Evolutionary conservation across 2,113 vertebrate genomes (phyloP).

Genomic region (Cavia aperea): DNA sequence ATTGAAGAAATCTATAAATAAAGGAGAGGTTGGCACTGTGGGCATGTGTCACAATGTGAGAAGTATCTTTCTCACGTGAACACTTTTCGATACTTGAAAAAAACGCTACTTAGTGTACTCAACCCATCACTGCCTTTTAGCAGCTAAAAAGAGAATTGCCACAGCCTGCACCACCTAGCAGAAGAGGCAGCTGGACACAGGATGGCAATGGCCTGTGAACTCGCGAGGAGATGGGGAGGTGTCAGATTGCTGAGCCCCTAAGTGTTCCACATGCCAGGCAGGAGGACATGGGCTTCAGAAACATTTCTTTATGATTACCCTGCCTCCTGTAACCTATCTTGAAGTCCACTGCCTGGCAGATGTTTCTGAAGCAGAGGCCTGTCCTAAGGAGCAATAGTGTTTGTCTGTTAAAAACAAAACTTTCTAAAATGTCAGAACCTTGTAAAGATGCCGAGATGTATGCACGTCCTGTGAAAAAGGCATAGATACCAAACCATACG

Average conservation of each 20-base stretch:
- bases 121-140: neutral
- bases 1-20: conserved; percentile 7
- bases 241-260: neutral
- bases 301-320: neutral
- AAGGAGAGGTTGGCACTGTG: neutral
- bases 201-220: neutral
- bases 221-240: no score
- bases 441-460: neutral
- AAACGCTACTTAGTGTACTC: neutral
- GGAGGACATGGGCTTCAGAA: neutral
- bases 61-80: neutral
- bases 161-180: neutral
- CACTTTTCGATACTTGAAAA: neutral
- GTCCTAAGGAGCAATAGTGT: neutral
- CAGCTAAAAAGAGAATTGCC: neutral
- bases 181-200: neutral
- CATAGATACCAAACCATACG: neutral
- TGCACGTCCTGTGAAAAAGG: neutral
- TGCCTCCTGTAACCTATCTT: neutral
- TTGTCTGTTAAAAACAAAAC: neutral
- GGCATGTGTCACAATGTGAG: neutral
- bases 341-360: neutral
- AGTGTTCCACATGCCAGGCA: no score
- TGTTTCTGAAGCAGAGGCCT: neutral
- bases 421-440: neutral